These are phyloP conservation scores for Heliconius erato DNA, from an alignment of 2,888 invertebrate genomes.

Conservation along the genomic window DNA sequence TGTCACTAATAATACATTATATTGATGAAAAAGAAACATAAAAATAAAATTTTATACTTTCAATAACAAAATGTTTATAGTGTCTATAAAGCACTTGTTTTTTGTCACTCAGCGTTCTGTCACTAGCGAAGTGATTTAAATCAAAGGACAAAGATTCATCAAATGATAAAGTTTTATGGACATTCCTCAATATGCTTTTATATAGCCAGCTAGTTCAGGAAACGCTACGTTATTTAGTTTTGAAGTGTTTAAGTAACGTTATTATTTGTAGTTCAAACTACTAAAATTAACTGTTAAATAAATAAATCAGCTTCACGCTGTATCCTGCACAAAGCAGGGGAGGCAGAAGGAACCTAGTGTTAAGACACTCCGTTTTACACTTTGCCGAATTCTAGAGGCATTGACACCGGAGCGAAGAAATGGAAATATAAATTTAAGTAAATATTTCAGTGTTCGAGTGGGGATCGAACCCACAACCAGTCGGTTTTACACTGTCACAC, in stretches of 20 bases:
- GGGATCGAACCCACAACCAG: too few relatives aligned
- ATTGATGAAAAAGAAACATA: neutral
- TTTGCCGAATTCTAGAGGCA: too few relatives aligned
- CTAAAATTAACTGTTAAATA: too few relatives aligned
- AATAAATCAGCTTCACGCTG: too few relatives aligned
- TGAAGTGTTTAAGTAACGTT: neutral
- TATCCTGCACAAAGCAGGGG: too few relatives aligned
- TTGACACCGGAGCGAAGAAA: too few relatives aligned
- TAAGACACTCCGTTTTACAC: too few relatives aligned
- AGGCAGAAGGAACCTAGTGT: too few relatives aligned
- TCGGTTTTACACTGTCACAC: too few relatives aligned
- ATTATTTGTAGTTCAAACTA: too few relatives aligned
- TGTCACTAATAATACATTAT: neutral
- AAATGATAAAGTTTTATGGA: slow-evolving; percentile 28
- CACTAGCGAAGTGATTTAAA: slow-evolving; percentile 1
- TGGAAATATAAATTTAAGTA: too few relatives aligned
- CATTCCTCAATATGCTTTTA: slow-evolving; percentile 13
- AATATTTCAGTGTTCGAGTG: too few relatives aligned
- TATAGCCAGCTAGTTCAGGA: neutral
- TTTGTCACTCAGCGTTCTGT: slow-evolving; percentile 20
- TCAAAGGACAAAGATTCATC: slow-evolving; percentile 30
- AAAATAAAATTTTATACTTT: slow-evolving; percentile 13
- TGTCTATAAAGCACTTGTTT: slow-evolving; percentile 1
- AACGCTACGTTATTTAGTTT: neutral
- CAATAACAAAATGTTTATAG: slow-evolving; percentile 27